A percentile compares a stretch with the other conserved stretches of the same genome.
Conservation (phyloP, 2,113 vertebrate genomes). For the Psittacara wagleri region DNA sequence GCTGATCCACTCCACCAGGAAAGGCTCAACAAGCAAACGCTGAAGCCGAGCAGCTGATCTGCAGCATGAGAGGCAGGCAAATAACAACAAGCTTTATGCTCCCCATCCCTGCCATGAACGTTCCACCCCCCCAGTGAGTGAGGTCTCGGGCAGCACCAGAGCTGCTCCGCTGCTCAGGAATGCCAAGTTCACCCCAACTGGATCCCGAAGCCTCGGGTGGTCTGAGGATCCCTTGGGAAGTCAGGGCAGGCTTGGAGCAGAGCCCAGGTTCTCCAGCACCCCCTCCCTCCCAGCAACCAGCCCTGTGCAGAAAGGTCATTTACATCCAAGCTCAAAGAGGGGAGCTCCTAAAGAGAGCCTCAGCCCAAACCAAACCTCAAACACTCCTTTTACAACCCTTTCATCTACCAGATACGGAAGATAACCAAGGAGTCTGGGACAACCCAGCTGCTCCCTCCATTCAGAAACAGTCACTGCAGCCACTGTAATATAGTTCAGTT, state of each 20-base stretch:
- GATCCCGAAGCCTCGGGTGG: fast-evolving
- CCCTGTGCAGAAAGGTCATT: background rate
- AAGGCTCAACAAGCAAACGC: fast-evolving
- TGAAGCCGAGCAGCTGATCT: background rate
- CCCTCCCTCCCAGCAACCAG: background rate
- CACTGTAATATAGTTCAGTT: fast-evolving
- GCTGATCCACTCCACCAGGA: background rate
- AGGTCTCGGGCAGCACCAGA: background rate
- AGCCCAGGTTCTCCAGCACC: background rate
- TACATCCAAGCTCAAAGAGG: background rate
- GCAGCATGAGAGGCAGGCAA: background rate
- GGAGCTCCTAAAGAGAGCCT: background rate
- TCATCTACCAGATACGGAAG: background rate
- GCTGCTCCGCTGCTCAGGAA: background rate
- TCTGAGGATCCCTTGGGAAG: background rate
- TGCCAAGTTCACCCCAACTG: fast-evolving
- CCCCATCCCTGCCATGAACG: background rate
- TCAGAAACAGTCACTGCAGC: background rate
- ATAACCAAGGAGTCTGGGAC: background rate
- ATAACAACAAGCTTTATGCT: background rate
- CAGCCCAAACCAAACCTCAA: background rate
- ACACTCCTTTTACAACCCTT: background rate
- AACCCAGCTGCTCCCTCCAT: background rate
- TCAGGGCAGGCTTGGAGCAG: background rate
- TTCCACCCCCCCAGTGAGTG: background rate